Base-by-base conservation (phyloP, 2,797 vertebrate species). In the Peromyscus eremicus region DNA sequence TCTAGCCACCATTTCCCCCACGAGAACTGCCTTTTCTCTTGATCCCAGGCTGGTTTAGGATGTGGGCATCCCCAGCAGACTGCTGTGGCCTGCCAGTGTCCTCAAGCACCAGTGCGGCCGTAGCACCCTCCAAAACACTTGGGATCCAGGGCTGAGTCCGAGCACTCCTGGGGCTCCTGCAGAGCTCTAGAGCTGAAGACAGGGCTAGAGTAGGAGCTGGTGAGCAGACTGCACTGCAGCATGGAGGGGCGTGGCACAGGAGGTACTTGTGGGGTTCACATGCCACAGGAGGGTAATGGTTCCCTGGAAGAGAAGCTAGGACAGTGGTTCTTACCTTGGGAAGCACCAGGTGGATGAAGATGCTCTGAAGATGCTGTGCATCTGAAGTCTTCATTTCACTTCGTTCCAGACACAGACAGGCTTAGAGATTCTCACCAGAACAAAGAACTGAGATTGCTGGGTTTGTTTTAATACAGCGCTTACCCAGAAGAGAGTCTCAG, bases 371-470 rank as follows among this genome's bases (percentile, higher is more conserved):
- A 98, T 97, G 92, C 94, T 92, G 94, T 97, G 96, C 94, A 77
- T n/a, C 8, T 97, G 96, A 77, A 98, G 85, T 84, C 68, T 84
- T 66, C 76, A 46, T 52, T 98, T 98, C 89, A 94, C 97, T 97
- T 98, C 97, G 98, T 91, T 98, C 91, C 94, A 97, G 96, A 98
- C 57, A 95, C 97, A 95, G 95, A 95, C 97, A 95, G 96, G 87
- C 75, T 82, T 92, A 81, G 86, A 81, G 57, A 97, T 95, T 98
- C 97, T 75, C 96, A 97, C 98, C 96, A 98, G 96, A 96, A 97
- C 93, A 97, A 98, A 98, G 98, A 98, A 97, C 98, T 98, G 98
- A 98, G 98, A 98, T 98, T 98, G 98, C 98, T 98, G 97, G 92
- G 96, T 98, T 98, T 98, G 95, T 98, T 98, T 98, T 98, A 98